Conservation (phyloP, 92 coral and sea anemone genomes). For the Scolanthus callimorphus region DNA sequence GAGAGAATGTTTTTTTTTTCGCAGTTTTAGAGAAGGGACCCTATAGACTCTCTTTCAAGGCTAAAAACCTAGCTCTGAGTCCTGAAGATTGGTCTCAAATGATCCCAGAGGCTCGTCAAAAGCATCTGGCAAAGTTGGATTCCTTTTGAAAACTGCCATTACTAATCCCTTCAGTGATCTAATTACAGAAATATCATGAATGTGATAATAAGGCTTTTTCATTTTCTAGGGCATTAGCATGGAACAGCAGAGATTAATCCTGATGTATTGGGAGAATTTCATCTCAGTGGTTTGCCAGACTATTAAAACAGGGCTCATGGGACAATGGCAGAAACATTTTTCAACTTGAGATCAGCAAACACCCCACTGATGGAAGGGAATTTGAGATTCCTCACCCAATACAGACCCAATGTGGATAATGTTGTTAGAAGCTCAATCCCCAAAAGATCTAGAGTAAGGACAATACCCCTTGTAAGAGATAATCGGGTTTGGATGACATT, state of each 20-base stretch:
- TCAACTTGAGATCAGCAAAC: neutral
- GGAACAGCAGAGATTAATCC: neutral
- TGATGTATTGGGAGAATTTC: conserved; percentile 9
- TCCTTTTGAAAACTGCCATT: neutral
- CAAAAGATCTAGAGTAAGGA: neutral
- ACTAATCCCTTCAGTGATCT: neutral
- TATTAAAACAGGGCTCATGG: conserved; percentile 27
- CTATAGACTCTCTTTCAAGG: neutral
- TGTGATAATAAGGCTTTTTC: neutral
- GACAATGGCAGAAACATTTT: conserved; percentile 13
- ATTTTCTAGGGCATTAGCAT: neutral
- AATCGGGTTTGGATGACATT: neutral
- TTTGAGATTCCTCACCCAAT: conserved; percentile 3
- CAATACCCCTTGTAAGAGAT: neutral
- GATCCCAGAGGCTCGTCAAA: too few relatives aligned
- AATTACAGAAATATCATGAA: neutral
- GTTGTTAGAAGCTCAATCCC: neutral
- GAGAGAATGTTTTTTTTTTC: neutral
- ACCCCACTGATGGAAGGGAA: neutral
- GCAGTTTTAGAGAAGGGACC: conserved; percentile 6
- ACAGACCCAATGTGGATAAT: neutral
- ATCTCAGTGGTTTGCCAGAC: conserved; percentile 19
- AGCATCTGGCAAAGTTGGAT: neutral
- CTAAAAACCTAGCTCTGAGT: conserved; percentile 2
- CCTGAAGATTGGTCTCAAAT: neutral